Evolutionary conservation across 2,888 invertebrate genomes (phyloP), one percentile per base, ranked within the genome.

Genomic region (Spicauda simplicius): DNA sequence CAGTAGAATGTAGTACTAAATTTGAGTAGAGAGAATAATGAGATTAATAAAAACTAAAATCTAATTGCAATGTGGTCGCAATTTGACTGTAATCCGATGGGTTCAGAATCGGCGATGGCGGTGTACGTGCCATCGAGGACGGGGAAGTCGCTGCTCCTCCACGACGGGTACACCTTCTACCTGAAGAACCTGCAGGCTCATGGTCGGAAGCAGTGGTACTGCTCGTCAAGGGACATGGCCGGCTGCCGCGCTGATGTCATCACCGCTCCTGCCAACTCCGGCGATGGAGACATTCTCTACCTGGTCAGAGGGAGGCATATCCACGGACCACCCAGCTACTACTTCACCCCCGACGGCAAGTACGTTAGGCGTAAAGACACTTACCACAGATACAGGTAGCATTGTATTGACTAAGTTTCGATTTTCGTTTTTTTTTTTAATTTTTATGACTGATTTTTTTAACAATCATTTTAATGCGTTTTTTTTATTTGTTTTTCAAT

Each of bases 51-150:
- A 14, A 48, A 25, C 25, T 25, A 25, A 48, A 53, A 25, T 45
- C 20, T 66, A 59, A 61, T 73, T 53, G 60, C 55, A 66, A 64
- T 65, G 60, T 69, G 70, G 69, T 61, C 65, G 65, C 60, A 55
- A 61, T 61, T 67, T 68, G 67, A 68, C 62, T 71, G 74, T 78
- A 76, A 75, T 77, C 73, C 74, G 78, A 80, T 82, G 79, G 79
- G 77, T 83, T 80, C 79, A 84, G 81, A 82, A 78, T 79, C 87
- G 86, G 91, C 86, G 83, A 87, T 90, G 76, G 93, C 93, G 71
- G 80, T 87, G 77, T 93, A 90, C 90, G 91, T 93, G 90, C 92
- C 93, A 64, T 92, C 93, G 86, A 77, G 93, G 80, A 90, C 92
- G 65, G 93, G 93, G 77, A 92, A 92, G 84, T 89, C 88, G 70